These are phyloP conservation scores for Rhynchomys soricoides DNA, from an alignment of 2,113 vertebrate species.

Conservation along the genomic window DNA sequence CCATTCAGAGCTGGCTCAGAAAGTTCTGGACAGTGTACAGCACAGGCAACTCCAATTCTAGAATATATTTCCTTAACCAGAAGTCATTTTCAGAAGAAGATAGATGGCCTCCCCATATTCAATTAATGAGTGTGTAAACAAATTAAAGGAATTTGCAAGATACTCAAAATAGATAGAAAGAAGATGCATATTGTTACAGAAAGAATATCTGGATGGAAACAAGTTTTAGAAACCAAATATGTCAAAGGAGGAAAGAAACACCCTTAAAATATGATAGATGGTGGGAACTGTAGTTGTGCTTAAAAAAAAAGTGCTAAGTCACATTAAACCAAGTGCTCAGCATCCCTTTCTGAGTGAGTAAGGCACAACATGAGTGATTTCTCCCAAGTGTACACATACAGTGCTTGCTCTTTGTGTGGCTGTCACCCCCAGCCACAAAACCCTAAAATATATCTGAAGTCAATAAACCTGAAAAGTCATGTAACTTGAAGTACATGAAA, in stretches of 20 bases:
- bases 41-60: conserved; percentile 15
- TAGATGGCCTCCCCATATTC: neutral
- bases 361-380: neutral
- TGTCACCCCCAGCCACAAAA: neutral
- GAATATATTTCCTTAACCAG: conserved; percentile 48
- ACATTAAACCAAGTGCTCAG: neutral
- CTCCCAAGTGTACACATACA: neutral
- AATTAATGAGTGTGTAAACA: neutral
- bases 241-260: neutral
- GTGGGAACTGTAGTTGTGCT: neutral
- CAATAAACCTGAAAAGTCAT: neutral
- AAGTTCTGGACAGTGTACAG: neutral
- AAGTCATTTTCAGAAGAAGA: conserved; percentile 33
- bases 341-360: neutral
- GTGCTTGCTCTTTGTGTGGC: neutral
- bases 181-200: neutral
- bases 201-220: neutral
- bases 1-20: conserved; percentile 11
- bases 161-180: neutral
- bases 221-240: conserved; percentile 39
- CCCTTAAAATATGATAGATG: neutral
- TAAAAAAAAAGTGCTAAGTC: conserved; percentile 10
- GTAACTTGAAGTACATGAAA: neutral
- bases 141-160: conserved; percentile 22
- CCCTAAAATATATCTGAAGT: neutral